Evolutionary conservation across 2,888 invertebrate genomes (phyloP), one percentile per base, ranked within the genome.

Genomic region (Epinotia bilunana): DNA sequence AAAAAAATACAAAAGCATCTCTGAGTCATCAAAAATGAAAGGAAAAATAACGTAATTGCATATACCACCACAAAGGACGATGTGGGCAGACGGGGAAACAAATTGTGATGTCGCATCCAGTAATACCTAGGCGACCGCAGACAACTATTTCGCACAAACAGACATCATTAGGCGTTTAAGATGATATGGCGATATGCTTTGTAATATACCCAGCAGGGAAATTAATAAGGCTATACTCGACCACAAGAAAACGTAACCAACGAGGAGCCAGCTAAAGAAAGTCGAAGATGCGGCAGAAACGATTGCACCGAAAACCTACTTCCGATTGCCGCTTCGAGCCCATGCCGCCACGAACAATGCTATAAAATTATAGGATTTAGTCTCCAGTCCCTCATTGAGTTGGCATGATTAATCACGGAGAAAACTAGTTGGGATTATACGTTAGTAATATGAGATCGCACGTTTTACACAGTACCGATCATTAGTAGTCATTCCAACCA

Each of bases 321-420:
- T 92, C 86, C 86, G 87, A 87, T 82, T 88, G 83, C 81, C 79
- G 83, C 84, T 84, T 79, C 80, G 79, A 87, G 87, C 80, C 81
- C 83, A 83, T 78, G 82, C 82, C 83, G 87, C 87, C 84, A 86
- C 85, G 87, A 90, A 91, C 91, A 91, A 91, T 90, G 86, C 88
- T 82, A 81, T 83, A 81, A 91, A 89, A 93, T 93, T 92, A 93
- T 91, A 92, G 92, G 88, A 90, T 87, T 92, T 91, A 91, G 81
- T 83, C 80, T 81, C 83, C 79, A 83, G 86, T 86, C 90, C 85
- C 88, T 91, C 89, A 89, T 91, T 89, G 88, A 87, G 89, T 88
- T 86, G 88, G 89, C 88, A 90, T 91, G 91, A 91, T 92, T 91
- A 91, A 92, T 91, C 88, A 89, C 81, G 83, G 88, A 89, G 91